These are phyloP conservation scores for Anolis apletophallus DNA, from an alignment of 2,797 vertebrate species.

Conservation along the genomic window DNA sequence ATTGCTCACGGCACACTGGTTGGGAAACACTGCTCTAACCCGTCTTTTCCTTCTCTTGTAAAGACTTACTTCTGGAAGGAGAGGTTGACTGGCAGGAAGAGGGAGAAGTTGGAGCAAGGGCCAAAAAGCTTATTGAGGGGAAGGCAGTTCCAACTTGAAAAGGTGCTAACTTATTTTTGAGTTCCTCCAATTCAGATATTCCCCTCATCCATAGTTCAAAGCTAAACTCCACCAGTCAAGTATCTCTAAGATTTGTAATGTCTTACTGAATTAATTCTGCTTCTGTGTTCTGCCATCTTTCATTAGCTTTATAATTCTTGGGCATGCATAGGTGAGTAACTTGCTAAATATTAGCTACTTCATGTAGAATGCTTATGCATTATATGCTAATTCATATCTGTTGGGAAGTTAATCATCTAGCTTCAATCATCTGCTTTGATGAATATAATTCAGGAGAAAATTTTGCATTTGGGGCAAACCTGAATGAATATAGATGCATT, in stretches of 20 bases:
- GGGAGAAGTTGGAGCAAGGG: not conserved
- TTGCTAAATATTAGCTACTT: conserved; percentile 68
- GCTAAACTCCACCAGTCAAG: conserved; percentile 62
- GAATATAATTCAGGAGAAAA: conserved; percentile 64
- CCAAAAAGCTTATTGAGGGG: not conserved
- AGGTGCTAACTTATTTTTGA: not conserved
- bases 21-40: too few relatives aligned
- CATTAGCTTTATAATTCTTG: conserved; percentile 73
- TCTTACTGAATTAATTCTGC: conserved; percentile 73
- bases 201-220: conserved; percentile 22
- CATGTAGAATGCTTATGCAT: conserved; percentile 56
- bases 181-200: not conserved
- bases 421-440: conserved; percentile 73
- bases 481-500: conserved; percentile 47
- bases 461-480: conserved; percentile 49
- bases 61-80: not conserved
- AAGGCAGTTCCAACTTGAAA: not conserved
- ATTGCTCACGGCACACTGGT: too few relatives aligned
- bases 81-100: not conserved
- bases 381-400: conserved; percentile 75
- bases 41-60: not conserved
- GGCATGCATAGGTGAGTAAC: conserved; percentile 66
- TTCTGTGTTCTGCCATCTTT: conserved; percentile 67
- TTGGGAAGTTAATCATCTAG: conserved; percentile 71
- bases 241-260: conserved; percentile 52